Conservation (phyloP, 2,888 invertebrate genomes). For the Stegana nigrithorax region DNA sequence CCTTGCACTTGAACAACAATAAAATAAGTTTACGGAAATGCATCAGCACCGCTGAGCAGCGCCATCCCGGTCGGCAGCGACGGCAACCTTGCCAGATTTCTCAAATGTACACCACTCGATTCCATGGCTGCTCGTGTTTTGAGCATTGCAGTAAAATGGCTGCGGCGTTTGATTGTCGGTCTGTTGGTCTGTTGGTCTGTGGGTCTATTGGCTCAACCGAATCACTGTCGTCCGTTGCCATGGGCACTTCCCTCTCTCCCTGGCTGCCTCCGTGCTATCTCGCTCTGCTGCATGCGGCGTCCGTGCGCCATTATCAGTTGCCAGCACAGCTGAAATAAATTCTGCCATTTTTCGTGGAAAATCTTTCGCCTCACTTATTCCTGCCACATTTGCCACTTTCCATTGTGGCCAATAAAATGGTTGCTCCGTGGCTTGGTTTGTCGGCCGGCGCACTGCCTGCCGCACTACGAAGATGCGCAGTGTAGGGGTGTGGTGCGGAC, state of each 20-base stretch:
- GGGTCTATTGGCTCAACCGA: not conserved
- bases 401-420: constrained; percentile 18
- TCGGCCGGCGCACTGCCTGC: not conserved
- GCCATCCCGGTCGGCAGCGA: not conserved
- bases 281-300: not conserved
- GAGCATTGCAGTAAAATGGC: not conserved
- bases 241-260: not conserved
- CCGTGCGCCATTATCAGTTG: constrained; percentile 10
- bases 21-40: constrained; percentile 20
- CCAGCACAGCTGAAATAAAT: constrained; percentile 10
- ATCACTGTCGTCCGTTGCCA: no score
- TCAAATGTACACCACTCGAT: not conserved
- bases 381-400: constrained; percentile 16
- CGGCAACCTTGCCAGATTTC: not conserved
- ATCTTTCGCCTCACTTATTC: constrained; percentile 18
- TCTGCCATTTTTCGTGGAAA: not conserved
- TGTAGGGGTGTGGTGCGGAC: not conserved
- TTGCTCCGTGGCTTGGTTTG: not conserved
- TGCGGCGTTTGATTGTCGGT: not conserved
- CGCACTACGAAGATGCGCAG: not conserved
- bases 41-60: constrained; percentile 8
- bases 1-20: constrained; percentile 9
- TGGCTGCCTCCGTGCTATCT: not conserved
- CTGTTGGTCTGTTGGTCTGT: not conserved
- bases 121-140: constrained; percentile 5